These are phyloP conservation scores for Leucophenga montana DNA, from an alignment of 2,888 invertebrate genomes.

Conservation along the genomic window DNA sequence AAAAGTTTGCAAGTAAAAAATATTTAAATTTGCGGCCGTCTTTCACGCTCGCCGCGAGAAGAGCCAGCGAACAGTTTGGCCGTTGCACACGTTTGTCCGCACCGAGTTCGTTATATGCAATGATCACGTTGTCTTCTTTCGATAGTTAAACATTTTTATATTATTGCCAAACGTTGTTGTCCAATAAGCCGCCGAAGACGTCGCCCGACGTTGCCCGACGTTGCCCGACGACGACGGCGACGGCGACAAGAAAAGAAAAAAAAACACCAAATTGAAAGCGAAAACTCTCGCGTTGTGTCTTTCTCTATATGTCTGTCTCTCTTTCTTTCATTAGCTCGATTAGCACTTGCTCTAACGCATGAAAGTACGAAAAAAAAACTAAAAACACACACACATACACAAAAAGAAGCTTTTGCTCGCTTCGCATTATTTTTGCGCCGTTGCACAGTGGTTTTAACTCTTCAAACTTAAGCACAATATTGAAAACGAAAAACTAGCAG, in stretches of 20 bases:
- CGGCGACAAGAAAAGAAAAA: background rate
- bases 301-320: too few species aligned
- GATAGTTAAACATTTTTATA: background rate
- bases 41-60: constrained; percentile 43
- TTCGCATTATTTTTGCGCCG: background rate
- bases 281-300: background rate
- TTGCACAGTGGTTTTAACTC: background rate
- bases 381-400: constrained; percentile 8
- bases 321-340: too few species aligned
- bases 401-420: constrained; percentile 7
- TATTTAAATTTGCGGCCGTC: constrained; percentile 12
- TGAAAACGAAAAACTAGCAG: background rate
- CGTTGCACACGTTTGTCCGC: constrained; percentile 49
- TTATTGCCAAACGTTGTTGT: constrained; percentile 30
- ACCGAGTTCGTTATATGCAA: constrained; percentile 62
- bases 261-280: background rate
- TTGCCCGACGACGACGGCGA: background rate
- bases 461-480: background rate
- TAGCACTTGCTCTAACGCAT: too few species aligned
- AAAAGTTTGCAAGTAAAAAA: constrained; percentile 19
- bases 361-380: constrained; percentile 1
- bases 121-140: constrained; percentile 46
- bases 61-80: background rate
- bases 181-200: constrained; percentile 58
- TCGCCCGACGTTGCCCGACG: background rate